These are phyloP conservation scores for Passer montanus DNA, from an alignment of 2,113 vertebrate genomes.

Conservation along the genomic window DNA sequence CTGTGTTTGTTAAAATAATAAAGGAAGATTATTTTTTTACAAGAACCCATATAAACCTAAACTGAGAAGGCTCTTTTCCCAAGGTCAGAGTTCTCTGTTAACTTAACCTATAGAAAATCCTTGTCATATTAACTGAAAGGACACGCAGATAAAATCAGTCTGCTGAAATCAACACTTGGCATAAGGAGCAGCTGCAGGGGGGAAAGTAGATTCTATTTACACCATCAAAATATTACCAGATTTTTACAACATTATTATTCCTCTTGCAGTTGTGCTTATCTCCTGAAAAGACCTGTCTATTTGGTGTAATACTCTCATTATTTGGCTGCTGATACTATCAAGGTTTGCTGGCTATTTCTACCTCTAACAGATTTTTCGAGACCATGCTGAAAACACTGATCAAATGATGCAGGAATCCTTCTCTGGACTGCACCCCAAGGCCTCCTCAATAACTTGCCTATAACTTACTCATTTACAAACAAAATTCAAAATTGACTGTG, in stretches of 20 bases:
- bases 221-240: background rate
- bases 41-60: background rate
- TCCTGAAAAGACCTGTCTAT: background rate
- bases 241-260: background rate
- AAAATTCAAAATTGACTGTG: slow-evolving; percentile 61
- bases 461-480: slow-evolving; percentile 44
- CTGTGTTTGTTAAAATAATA: background rate
- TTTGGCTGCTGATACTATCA: background rate
- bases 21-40: background rate
- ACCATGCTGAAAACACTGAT: background rate
- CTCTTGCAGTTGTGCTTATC: background rate
- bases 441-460: background rate
- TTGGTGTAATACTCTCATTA: background rate
- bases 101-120: background rate
- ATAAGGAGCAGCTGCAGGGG: background rate
- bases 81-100: background rate
- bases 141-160: background rate
- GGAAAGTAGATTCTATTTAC: background rate
- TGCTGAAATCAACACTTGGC: background rate
- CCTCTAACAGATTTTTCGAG: background rate
- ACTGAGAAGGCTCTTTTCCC: background rate
- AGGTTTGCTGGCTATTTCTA: background rate
- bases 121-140: background rate
- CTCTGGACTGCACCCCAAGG: background rate
- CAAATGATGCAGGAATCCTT: background rate